Conservation (phyloP, 2,797 vertebrate species). For the Chromobotia macracanthus region DNA sequence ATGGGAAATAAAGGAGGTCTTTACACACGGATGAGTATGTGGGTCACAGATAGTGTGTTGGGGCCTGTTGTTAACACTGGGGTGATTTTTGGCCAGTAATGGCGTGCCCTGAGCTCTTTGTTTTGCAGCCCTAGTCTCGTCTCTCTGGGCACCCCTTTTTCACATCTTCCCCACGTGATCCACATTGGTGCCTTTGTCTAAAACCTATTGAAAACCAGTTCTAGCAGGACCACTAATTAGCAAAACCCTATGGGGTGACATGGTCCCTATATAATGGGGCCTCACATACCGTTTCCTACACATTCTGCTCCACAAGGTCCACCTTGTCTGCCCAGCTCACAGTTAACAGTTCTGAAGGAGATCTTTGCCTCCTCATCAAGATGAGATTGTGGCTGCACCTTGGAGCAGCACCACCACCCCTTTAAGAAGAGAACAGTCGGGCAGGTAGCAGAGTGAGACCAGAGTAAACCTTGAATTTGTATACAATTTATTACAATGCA, state of each 20-base stretch:
- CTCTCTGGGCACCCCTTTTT: slow-evolving; percentile 55
- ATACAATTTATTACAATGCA: too few species aligned
- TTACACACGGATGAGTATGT: slow-evolving; percentile 80
- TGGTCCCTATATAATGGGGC: slow-evolving; percentile 75
- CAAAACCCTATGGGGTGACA: slow-evolving; percentile 80
- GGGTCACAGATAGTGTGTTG: slow-evolving; percentile 80
- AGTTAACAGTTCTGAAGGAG: background rate
- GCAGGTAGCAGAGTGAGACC: background rate
- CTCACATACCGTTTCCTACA: slow-evolving; percentile 73
- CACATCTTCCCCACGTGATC: slow-evolving; percentile 61
- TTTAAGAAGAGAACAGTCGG: background rate
- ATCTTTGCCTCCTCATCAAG: background rate
- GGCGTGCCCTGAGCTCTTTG: slow-evolving; percentile 64
- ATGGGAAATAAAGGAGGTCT: slow-evolving; percentile 63
- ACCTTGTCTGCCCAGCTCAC: slow-evolving; percentile 38
- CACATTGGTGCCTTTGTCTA: slow-evolving; percentile 76
- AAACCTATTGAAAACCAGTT: slow-evolving; percentile 69
- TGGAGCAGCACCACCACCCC: background rate
- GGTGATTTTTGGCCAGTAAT: slow-evolving; percentile 68
- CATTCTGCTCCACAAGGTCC: slow-evolving; percentile 44
- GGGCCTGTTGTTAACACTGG: slow-evolving; percentile 76
- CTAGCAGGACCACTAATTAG: slow-evolving; percentile 81
- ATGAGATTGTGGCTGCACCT: background rate
- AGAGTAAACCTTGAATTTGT: too few species aligned
- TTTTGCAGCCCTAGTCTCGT: slow-evolving; percentile 61